Evolutionary conservation across 2,113 vertebrate genomes (phyloP), one percentile per base, ranked within the genome.

Genomic region (Burhinus oedicnemus): DNA sequence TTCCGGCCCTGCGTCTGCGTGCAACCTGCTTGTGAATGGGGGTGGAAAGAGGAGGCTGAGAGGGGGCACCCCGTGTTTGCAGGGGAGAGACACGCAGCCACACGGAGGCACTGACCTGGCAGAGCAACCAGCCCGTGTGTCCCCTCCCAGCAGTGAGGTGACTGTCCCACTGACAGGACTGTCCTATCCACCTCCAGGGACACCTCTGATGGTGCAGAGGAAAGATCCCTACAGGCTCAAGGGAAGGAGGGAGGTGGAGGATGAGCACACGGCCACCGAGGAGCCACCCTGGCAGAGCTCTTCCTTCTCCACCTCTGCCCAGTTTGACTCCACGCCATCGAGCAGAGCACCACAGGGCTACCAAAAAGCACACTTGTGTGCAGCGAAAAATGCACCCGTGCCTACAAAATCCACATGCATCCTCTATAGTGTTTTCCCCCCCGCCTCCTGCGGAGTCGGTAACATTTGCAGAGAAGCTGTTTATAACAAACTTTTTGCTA

Each of bases 171-270:
- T 0, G 32, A 10, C 0, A 1, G 10, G 11, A 21, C 25, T 1
- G n/a, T 32, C 60, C 32, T 57, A 12, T 6, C 36, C 30, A 5
- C 29, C 57, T 18, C 11, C 45, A 6, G 34, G n/a, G 38, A 70
- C n/a, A 25, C 16, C 6, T 19, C 55, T 2, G 1, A 1, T 1
- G 19, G 27, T 11, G 14, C 47, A 3, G 42, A 40, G 10, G 7
- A 32, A 47, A 0, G 0, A 11, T 52, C 10, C 60, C 27, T 11
- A 6, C 0, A 3, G n/a, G 42, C 34, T 19, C 3, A 0, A 11
- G 68, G 74, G 5, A 57, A 2, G 30, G 23, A 68, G 8, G 55
- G 34, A 64, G 15, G 4, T 8, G 20, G 14, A 15, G 8, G 57
- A 22, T 8, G 45, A 72, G 52, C 15, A 9, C 25, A 11, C 0